These are phyloP conservation scores for Falco biarmicus DNA, from an alignment of 2,797 vertebrate species.

Conservation along the genomic window DNA sequence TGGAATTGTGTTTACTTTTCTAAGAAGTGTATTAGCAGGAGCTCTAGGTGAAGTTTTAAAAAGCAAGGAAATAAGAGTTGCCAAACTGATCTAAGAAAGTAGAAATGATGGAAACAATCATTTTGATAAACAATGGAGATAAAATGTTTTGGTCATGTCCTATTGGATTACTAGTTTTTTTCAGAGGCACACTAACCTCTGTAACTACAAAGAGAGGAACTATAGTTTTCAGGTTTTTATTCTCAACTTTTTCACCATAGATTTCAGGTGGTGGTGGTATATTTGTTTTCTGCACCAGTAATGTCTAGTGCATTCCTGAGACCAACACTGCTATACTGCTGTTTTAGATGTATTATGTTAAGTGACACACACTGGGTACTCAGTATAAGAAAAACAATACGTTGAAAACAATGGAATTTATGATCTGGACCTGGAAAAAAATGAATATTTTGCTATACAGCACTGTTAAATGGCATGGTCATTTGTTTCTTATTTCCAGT, in stretches of 20 bases:
- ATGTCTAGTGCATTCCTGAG: background rate
- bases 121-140: background rate
- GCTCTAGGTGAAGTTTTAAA: background rate
- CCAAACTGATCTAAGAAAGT: background rate
- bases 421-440: background rate
- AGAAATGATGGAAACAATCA: background rate
- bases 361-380: background rate
- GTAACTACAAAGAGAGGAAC: background rate
- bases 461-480: background rate
- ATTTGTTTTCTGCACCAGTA: background rate
- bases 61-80: background rate
- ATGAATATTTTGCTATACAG: background rate
- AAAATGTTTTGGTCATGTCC: background rate
- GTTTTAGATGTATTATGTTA: background rate
- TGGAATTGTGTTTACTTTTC: background rate
- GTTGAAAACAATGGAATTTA: background rate
- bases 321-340: background rate
- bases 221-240: background rate
- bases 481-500: background rate
- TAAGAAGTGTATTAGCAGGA: background rate
- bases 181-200: background rate
- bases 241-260: background rate
- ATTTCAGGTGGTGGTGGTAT: background rate
- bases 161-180: background rate
- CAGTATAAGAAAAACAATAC: background rate